These are phyloP conservation scores for Podargus strigoides DNA, from an alignment of 2,797 vertebrate genomes.

Conservation along the genomic window DNA sequence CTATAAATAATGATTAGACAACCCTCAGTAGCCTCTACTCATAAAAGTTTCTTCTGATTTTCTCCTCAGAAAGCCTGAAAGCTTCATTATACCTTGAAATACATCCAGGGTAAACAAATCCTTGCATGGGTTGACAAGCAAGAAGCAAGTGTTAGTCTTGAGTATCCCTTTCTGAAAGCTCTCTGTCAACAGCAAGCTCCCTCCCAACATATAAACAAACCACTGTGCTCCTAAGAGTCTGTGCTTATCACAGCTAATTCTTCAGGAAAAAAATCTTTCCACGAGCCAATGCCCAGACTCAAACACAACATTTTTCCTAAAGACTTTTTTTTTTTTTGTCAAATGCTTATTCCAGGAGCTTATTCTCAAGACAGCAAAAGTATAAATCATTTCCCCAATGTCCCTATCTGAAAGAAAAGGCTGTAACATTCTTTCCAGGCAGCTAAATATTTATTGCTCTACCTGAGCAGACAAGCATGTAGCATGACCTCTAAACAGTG, in stretches of 20 bases:
- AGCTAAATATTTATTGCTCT: constrained; percentile 33
- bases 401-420: not conserved
- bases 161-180: not conserved
- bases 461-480: not conserved
- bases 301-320: not conserved
- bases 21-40: not conserved
- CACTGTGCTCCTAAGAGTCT: not conserved
- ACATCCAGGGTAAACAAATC: not conserved
- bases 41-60: not conserved
- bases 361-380: not conserved
- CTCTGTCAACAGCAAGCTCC: not conserved
- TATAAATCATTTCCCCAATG: not conserved
- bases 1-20: not conserved
- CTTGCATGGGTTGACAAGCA: not conserved
- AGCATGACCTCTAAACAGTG: not conserved
- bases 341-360: not conserved
- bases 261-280: not conserved
- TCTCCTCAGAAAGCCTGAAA: not conserved
- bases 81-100: not conserved
- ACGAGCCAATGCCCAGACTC: not conserved
- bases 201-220: not conserved
- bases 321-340: not conserved
- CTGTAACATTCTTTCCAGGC: constrained; percentile 14
- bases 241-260: not conserved
- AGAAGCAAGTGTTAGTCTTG: not conserved